Percentiles rank a stretch among this genome's conserved stretches.
Conservation (phyloP, 35 echinoderm and acorn worm species). For the Lytechinus pictus region DNA sequence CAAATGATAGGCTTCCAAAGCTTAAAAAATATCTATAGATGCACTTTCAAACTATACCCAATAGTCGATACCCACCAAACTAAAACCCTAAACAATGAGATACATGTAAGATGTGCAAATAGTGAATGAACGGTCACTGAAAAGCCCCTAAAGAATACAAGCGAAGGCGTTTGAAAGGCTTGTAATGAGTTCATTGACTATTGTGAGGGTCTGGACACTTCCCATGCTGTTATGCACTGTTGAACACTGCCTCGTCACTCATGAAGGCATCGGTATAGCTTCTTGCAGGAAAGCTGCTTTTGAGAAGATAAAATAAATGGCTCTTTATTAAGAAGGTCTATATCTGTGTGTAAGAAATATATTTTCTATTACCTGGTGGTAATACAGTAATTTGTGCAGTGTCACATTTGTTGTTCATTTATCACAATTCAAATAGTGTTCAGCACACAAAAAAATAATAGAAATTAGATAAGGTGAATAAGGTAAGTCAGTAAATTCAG, state of each 20-base stretch:
- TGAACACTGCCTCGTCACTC: background rate
- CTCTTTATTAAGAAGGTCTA: too few relatives aligned
- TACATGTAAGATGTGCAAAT: background rate
- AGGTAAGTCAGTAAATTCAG: too few relatives aligned
- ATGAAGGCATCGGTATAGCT: background rate
- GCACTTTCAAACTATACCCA: background rate
- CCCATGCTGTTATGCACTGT: background rate
- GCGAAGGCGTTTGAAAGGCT: slow-evolving; percentile 8
- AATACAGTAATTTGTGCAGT: too few relatives aligned
- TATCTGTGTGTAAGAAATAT: background rate
- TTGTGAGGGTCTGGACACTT: background rate
- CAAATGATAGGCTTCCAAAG: background rate
- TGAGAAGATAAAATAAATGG: background rate
- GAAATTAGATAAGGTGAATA: too few relatives aligned
- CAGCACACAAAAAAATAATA: too few relatives aligned
- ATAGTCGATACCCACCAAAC: background rate
- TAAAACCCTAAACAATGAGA: background rate
- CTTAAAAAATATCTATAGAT: background rate
- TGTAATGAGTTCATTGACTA: slow-evolving; percentile 25
- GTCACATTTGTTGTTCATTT: too few relatives aligned
- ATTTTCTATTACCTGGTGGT: too few relatives aligned
- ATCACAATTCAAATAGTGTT: too few relatives aligned
- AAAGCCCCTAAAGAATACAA: background rate
- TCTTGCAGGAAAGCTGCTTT: background rate
- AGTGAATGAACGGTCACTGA: background rate